These are phyloP conservation scores for Mus pahari DNA, from an alignment of 2,113 vertebrate genomes.

Conservation along the genomic window DNA sequence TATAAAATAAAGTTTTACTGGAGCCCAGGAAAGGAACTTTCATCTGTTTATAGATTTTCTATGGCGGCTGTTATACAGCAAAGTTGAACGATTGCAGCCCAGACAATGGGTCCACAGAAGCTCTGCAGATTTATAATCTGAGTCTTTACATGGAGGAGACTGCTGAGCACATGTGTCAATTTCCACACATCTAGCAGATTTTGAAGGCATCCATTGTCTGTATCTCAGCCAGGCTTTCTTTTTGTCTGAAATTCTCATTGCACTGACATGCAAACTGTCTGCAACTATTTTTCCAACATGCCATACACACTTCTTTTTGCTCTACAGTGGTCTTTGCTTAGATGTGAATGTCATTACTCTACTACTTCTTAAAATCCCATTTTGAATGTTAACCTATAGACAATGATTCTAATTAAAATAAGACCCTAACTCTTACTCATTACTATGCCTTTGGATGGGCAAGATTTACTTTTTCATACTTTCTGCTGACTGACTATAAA, in stretches of 20 bases:
- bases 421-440: not conserved
- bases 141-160: not conserved
- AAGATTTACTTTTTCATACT: not conserved
- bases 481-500: not conserved
- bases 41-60: conserved; percentile 1
- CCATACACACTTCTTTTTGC: not conserved
- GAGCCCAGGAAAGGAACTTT: not conserved
- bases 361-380: not conserved
- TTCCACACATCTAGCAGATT: not conserved
- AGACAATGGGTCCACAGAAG: not conserved
- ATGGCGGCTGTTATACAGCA: not conserved
- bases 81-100: not conserved
- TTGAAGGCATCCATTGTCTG: not conserved
- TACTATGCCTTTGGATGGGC: not conserved
- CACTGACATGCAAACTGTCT: not conserved
- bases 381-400: conserved; percentile 14
- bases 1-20: not conserved
- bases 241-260: conserved; percentile 25
- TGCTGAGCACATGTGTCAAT: not conserved
- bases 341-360: not conserved
- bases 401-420: conserved; percentile 5
- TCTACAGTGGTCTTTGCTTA: not conserved
- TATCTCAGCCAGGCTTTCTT: not conserved
- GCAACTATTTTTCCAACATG: not conserved
- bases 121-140: conserved; percentile 2